A percentile compares a stretch with the other conserved stretches of the same genome.
Conservation (phyloP, 2,797 vertebrate species). For the Leptoclinus maculatus region DNA sequence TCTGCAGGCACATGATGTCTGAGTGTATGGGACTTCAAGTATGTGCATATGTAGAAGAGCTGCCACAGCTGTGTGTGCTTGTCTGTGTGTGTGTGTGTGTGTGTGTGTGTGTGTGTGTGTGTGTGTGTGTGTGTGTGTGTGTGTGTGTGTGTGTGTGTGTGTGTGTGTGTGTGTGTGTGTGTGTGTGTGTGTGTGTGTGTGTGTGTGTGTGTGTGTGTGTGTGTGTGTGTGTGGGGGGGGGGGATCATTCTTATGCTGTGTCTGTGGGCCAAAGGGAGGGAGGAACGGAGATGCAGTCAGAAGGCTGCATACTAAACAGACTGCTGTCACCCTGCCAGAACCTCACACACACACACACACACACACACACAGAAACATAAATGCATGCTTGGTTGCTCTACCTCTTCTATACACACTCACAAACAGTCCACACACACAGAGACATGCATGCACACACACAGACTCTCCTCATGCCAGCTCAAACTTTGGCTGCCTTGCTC, state of each 20-base stretch:
- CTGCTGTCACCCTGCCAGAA: slow-evolving; percentile 79
- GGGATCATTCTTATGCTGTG: slow-evolving; percentile 79
- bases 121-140: slow-evolving; percentile 18
- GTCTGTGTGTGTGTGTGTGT: neutral
- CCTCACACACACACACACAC: slow-evolving; percentile 55
- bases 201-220: slow-evolving; percentile 18
- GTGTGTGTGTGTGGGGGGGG: neutral
- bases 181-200: slow-evolving; percentile 20
- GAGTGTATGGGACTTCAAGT: slow-evolving; percentile 33
- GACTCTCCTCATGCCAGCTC: slow-evolving; percentile 70
- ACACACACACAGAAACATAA: slow-evolving; percentile 36
- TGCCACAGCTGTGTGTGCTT: slow-evolving; percentile 10
- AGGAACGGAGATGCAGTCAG: slow-evolving; percentile 77
- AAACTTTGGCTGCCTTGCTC: slow-evolving; percentile 86
- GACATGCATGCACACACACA: slow-evolving; percentile 26
- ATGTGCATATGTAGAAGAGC: slow-evolving; percentile 37
- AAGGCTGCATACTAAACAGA: slow-evolving; percentile 86
- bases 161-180: neutral
- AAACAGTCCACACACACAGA: slow-evolving; percentile 40
- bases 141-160: slow-evolving; percentile 20
- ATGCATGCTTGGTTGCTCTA: slow-evolving; percentile 71
- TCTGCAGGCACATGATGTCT: slow-evolving; percentile 43
- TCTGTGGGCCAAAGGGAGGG: slow-evolving; percentile 73
- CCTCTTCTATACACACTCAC: slow-evolving; percentile 56
- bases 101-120: neutral